Base-by-base conservation (phyloP, 1,140 invertebrate species). In the Dreissena polymorpha region DNA sequence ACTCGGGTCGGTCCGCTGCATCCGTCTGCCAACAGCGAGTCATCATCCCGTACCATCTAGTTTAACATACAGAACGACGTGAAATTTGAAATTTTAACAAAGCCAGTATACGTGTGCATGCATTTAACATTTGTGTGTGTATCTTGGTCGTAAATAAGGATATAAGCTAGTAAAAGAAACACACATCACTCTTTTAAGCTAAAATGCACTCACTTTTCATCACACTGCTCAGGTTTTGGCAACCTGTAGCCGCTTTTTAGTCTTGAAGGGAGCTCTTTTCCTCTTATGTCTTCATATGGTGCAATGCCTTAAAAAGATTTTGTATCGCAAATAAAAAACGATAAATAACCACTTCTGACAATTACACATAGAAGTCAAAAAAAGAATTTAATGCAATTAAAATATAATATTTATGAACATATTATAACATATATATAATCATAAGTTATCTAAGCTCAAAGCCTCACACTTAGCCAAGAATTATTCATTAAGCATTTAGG, bases 251-350 rank as follows among this genome's bases (percentile, higher is more conserved):
- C 88, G 25, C n/a, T 23, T 55, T 95, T 85, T 23, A 88, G 64
- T 21, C 50, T 82, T 12, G 95, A 94, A 91, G 95, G 96, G 0
- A 97, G 93, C 90, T 96, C 95, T 86, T 96, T 95, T 1, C 96
- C 94, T 23, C 95, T 94, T 5, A 97, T 94, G 29, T 96, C 96
- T 0, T 96, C 96, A 93, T 97, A 97, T 0, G 97, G 97, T 82
- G 94, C 95, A 0, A 95, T 89, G 14, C 92, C 95, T 55, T 39
- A 23, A 86, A 86, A 71, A 25, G 75, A 81, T 39, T 2, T 39
- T 39, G 39, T 39, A 39, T 2, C 39, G 39, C 39, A 39, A 39
- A 39, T 39, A 39, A 39, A 39, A 8, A 39, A 39, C 8, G 8
- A 39, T 39, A 39, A 39, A 39, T 5, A 39, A 39, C 39, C 39